A percentile compares a stretch with the other conserved stretches of the same genome.
phyloP scores from a whole-genome alignment of 2,797 vertebrate species.

The Acipenser ruthenus region DNA sequence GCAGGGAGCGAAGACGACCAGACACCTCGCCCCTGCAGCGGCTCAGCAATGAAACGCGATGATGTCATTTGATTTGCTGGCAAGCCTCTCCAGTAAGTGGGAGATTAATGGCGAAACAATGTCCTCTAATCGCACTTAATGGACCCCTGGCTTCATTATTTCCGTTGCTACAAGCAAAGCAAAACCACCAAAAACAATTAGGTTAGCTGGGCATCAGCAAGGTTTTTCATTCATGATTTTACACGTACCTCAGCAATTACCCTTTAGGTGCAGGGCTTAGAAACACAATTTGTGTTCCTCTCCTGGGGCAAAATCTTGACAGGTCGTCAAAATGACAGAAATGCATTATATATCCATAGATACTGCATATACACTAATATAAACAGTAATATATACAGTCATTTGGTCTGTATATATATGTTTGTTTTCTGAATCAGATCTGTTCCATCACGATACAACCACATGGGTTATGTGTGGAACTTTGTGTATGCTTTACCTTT shows the following conservation, averaged over 20 bases:
- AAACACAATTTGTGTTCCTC: background rate
- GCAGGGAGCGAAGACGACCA: no score
- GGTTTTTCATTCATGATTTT: constrained; percentile 37
- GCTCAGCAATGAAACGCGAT: constrained; percentile 3
- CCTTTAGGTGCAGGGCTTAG: constrained; percentile 26
- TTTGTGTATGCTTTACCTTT: no score
- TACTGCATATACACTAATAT: no score
- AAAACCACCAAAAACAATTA: constrained; percentile 45
- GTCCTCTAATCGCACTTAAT: constrained; percentile 60
- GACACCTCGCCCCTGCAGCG: background rate
- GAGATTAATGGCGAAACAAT: constrained; percentile 66
- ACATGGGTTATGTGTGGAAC: no score
- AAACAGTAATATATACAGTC: no score
- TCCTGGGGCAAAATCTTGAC: no score
- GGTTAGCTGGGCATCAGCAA: constrained; percentile 24
- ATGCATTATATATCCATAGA: no score
- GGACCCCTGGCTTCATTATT: constrained; percentile 60
- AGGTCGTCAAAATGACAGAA: no score
- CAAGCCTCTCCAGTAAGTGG: constrained; percentile 52
- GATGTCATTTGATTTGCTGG: constrained; percentile 17
- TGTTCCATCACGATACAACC: no score
- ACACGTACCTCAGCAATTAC: constrained; percentile 30
- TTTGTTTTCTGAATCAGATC: no score
- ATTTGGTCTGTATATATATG: no score
- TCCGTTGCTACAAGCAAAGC: constrained; percentile 49